A percentile compares a stretch with the other conserved stretches of the same genome.
These are phyloP conservation scores for Bembecia ichneumoniformis DNA, from an alignment of 2,888 invertebrate species.

Conservation along the genomic window DNA sequence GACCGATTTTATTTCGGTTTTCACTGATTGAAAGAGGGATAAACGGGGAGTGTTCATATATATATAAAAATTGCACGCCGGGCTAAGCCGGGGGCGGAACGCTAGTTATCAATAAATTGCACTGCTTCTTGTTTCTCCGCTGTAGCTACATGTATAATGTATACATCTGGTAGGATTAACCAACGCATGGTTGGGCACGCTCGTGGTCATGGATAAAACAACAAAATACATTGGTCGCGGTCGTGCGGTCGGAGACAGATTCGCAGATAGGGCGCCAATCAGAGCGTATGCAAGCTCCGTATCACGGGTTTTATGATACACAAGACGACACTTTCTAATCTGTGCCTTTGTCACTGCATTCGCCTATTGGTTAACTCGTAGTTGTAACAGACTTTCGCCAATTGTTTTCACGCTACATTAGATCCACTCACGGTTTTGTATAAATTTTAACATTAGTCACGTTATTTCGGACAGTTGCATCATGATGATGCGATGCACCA, in stretches of 20 bases:
- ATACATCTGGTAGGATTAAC: background rate
- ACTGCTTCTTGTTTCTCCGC: background rate
- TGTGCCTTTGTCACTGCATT: slow-evolving; percentile 65
- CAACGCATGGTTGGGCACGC: background rate
- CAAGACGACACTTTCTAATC: slow-evolving; percentile 69
- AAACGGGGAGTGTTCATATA: too few species aligned
- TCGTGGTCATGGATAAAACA: background rate
- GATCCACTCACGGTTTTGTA: slow-evolving; percentile 47
- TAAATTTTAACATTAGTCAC: slow-evolving; percentile 32
- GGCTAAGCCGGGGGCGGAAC: too few species aligned
- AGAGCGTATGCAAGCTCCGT: slow-evolving; percentile 61
- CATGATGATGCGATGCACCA: slow-evolving; percentile 20
- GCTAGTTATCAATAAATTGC: background rate
- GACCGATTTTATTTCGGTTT: too few species aligned
- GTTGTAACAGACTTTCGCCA: slow-evolving; percentile 65
- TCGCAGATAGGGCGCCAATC: slow-evolving; percentile 65
- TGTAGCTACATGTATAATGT: background rate
- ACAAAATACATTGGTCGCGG: background rate
- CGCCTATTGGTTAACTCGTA: slow-evolving; percentile 59
- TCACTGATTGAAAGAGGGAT: too few species aligned
- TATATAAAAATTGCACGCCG: too few species aligned
- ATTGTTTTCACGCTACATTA: slow-evolving; percentile 70
- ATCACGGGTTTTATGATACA: slow-evolving; percentile 62
- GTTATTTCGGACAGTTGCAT: slow-evolving; percentile 39
- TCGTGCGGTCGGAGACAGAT: slow-evolving; percentile 46